Evolutionary conservation across 1,140 invertebrate species (phyloP), one percentile per base, ranked within the genome.

Genomic region (Drosophila insularis): DNA sequence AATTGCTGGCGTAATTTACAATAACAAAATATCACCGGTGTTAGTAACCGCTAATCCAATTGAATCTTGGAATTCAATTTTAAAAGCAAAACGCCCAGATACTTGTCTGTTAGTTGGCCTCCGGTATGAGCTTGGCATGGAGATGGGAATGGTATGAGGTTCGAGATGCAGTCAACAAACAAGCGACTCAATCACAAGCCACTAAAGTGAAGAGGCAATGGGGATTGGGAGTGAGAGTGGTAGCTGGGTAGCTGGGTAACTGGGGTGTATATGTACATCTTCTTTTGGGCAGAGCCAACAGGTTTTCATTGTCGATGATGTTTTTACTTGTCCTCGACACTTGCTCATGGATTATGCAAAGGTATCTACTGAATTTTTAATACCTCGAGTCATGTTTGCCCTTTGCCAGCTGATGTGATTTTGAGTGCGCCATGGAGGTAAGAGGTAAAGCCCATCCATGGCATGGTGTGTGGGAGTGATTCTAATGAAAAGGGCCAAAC

Each of bases 301-400:
- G 89, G 89, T 86, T 87, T 84, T 74, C 65, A 43, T 89, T 80
- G 84, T 14, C 80, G 74, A 85, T 90, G 67, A 90, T 89, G 84
- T 89, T 90, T 89, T 90, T 90, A 89, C 87, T 90, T 90, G 79
- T 89, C 43, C 43, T 50, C 81, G 81, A 89, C 89, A 90, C 89
- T 89, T 91, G 74, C 82, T 91, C 86, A 91, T 91, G 78, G 89
- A 91, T 91, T 91, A 91, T 91, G 90, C 90, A 91, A 66, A 89
- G 78, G 85, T 90, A 81, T 81, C 87, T 90, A 59, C 58, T 90
- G 84, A 85, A 90, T 89, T 76, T 90, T 82, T 90, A 90, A 90
- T 90, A 73, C 67, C 71, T 80, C 85, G 84, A 89, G 77, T 84
- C 80, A 74, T 68, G 66, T 31, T 70, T 71, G 71, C 78, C 64